These are phyloP conservation scores for Calidris pugnax DNA, from an alignment of 2,113 vertebrate genomes.

Conservation along the genomic window DNA sequence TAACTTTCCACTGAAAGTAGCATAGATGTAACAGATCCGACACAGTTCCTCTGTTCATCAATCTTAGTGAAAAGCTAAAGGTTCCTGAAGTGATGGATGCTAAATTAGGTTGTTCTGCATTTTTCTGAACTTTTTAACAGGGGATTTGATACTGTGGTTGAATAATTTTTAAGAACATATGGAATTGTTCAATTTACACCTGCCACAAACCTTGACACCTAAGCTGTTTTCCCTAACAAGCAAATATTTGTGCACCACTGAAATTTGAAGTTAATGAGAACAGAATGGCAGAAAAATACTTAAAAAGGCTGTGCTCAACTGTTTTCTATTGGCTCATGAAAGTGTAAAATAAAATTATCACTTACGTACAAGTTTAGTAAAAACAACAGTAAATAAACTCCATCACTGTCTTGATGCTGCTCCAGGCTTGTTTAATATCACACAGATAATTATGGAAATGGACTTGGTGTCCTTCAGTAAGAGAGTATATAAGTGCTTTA, in stretches of 20 bases:
- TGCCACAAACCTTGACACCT: conserved; percentile 13
- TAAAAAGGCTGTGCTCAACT: not conserved
- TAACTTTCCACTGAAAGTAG: not conserved
- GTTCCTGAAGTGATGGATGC: not conserved
- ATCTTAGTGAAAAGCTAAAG: not conserved
- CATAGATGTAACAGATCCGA: not conserved
- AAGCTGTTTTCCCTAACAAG: not conserved
- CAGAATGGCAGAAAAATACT: not conserved
- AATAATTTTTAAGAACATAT: conserved; percentile 14
- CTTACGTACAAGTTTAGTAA: not conserved
- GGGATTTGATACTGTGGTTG: not conserved
- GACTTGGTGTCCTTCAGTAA: not conserved
- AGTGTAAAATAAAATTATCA: not conserved
- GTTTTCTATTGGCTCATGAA: not conserved
- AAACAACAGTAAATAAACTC: not conserved
- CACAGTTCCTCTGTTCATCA: not conserved
- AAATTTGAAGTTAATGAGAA: not conserved
- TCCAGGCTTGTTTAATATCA: not conserved
- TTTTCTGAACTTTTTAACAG: not conserved
- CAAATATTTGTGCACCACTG: not conserved
- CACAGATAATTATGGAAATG: not conserved
- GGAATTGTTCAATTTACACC: conserved; percentile 3
- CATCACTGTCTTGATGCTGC: not conserved
- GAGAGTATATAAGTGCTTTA: not conserved
- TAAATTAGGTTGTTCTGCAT: not conserved